Base-by-base conservation (phyloP, 1,140 invertebrate genomes). In the Euschistus heros region DNA sequence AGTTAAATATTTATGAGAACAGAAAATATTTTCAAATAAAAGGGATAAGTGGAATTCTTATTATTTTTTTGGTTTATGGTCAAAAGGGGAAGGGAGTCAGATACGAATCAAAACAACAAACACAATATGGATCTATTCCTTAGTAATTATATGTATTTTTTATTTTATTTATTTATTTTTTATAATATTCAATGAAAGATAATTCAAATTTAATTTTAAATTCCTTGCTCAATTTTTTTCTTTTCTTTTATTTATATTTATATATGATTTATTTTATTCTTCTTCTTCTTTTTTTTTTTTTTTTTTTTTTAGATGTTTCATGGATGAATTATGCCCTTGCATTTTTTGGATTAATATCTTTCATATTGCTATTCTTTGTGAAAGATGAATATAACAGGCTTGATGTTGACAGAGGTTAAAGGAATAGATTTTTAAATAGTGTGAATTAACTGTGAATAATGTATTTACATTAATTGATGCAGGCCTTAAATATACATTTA, bases 241-340 rank as follows among this genome's bases (percentile, higher is more conserved):
- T 18, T n/a, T 54, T 54, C 15, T 18, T 13, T 18, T 13, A 54
- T 54, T 7, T 54, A 54, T 22, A 54, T 54, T 54, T 18, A 7
- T 13, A 7, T 13, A n/a, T 18, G 15, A 18, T n/a, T 18, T 18
- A 13, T 15, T 54, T 13, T 54, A 13, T 54, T 7, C 7, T 13
- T 13, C 18, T 13, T 13, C 8, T 8, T 54, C 20, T 13, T 10
- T 8, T 54, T 54, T 57, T 20, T 57, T 4, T 30, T 15, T 62
- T n/a, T 15, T 7, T 42, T 64, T 7, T 66, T 66, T 61, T 57
- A 60, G 67, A 68, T 64, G 63, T 68, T 1, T 27, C 55, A 2
- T 68, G 67, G 67, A 63, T 68, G 55, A 68, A 68, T 62, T 68
- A 68, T 33, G 67, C 54, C 5, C 46, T 68, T 8, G 63, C 65